phyloP scores from a whole-genome alignment of 2,888 invertebrate species.

The Rotaria socialis region DNA sequence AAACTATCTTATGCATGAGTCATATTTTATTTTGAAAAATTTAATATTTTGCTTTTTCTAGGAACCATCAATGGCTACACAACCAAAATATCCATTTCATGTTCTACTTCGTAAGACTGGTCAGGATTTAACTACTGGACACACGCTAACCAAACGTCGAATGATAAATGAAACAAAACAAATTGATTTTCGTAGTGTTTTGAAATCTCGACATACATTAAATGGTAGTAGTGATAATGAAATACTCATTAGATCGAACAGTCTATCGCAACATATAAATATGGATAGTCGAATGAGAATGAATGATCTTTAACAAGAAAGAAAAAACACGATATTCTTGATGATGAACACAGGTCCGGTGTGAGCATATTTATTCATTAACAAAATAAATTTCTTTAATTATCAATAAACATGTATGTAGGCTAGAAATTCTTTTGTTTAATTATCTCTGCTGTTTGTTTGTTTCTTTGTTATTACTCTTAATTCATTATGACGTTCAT shows the following conservation, averaged over 20 bases:
- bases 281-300: neutral
- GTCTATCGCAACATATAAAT: neutral
- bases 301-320: neutral
- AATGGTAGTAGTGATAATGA: neutral
- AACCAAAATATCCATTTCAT: conserved; percentile 43
- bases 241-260: neutral
- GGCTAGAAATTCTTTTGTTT: no score
- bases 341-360: no score
- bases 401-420: no score
- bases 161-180: conserved; percentile 40
- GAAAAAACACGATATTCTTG: neutral
- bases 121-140: conserved; percentile 46
- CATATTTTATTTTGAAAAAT: no score
- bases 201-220: conserved; percentile 38
- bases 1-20: no score
- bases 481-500: no score
- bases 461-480: no score
- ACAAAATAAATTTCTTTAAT: no score
- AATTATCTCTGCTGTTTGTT: no score
- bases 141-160: conserved; percentile 39
- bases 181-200: conserved; percentile 46
- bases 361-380: neutral
- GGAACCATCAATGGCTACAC: neutral
- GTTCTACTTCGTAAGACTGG: conserved; percentile 46
- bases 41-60: neutral